phyloP scores from a whole-genome alignment of 2,797 vertebrate species.

The Sebastes trivittatus region DNA sequence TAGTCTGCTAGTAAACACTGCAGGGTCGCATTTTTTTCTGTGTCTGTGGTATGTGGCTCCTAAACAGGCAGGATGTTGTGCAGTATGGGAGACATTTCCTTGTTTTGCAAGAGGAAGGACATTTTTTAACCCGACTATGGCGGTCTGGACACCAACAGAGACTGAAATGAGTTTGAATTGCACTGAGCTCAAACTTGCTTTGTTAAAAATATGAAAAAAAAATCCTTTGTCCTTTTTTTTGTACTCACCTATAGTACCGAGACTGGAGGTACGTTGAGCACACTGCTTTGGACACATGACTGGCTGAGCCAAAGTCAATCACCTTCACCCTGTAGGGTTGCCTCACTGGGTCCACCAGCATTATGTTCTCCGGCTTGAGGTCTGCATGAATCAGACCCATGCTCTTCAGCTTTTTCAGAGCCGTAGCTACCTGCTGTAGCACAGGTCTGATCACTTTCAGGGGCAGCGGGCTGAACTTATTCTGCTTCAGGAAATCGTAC shows the following conservation, averaged over 20 bases:
- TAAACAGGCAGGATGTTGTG: constrained; percentile 76
- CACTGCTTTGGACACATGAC: constrained; percentile 98
- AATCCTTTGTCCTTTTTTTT: not conserved
- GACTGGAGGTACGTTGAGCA: constrained; percentile 99
- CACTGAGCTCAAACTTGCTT: not conserved
- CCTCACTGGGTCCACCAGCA: constrained; percentile 97
- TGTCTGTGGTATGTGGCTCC: constrained; percentile 59
- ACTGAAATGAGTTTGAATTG: not conserved
- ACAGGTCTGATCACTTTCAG: constrained; percentile 98
- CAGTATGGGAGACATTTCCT: constrained; percentile 68
- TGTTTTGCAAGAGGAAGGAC: constrained; percentile 59
- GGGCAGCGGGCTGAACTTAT: constrained; percentile 98
- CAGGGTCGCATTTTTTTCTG: constrained; percentile 54
- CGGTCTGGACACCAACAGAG: constrained; percentile 10
- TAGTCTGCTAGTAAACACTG: constrained; percentile 52
- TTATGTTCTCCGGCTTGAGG: constrained; percentile 99
- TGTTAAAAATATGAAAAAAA: not conserved
- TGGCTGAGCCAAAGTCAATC: constrained; percentile 99
- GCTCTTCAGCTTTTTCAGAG: constrained; percentile 97
- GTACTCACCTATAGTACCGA: constrained; percentile 97
- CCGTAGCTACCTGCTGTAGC: constrained; percentile 97
- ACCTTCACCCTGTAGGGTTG: constrained; percentile 99
- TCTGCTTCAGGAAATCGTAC: constrained; percentile 99
- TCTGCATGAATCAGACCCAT: constrained; percentile 99
- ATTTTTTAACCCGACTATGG: constrained; percentile 27